Conservation (phyloP, 64 coral and sea anemone genomes). For the Stichodactyla mertensii region DNA sequence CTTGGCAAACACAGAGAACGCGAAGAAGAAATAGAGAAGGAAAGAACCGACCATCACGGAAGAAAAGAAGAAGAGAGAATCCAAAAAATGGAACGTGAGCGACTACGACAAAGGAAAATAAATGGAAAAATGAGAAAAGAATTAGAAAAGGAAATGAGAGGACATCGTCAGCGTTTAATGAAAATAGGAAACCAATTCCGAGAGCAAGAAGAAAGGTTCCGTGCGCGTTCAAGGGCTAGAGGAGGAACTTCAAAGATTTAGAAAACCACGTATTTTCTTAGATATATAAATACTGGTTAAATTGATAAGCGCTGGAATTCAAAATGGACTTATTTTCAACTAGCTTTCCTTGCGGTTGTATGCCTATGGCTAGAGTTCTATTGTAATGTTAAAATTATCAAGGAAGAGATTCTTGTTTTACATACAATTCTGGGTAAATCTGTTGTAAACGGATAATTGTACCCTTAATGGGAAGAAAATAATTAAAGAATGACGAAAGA, state of each 20-base stretch:
- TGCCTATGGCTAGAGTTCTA: no score
- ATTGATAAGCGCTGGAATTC: neutral
- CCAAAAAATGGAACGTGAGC: neutral
- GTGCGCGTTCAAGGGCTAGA: neutral
- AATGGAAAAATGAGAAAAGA: neutral
- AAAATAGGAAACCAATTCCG: neutral
- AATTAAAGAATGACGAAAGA: neutral
- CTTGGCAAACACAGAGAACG: neutral
- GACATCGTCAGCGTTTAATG: neutral
- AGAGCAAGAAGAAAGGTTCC: constrained; percentile 13
- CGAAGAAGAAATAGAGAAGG: constrained; percentile 17
- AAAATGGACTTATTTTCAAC: neutral
- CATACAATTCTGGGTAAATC: neutral
- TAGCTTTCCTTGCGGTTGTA: neutral
- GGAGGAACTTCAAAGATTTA: neutral
- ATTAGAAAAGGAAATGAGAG: constrained; percentile 24
- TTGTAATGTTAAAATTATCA: no score
- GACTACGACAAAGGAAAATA: constrained; percentile 1
- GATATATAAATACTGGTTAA: neutral
- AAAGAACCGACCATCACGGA: constrained; percentile 3
- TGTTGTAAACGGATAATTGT: neutral
- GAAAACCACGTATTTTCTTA: neutral
- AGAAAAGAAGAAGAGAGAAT: neutral
- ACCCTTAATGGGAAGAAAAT: neutral
- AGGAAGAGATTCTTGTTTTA: no score